Base-by-base conservation (phyloP, 2,888 invertebrate genomes). In the Scelioninae gen. 1 region DNA sequence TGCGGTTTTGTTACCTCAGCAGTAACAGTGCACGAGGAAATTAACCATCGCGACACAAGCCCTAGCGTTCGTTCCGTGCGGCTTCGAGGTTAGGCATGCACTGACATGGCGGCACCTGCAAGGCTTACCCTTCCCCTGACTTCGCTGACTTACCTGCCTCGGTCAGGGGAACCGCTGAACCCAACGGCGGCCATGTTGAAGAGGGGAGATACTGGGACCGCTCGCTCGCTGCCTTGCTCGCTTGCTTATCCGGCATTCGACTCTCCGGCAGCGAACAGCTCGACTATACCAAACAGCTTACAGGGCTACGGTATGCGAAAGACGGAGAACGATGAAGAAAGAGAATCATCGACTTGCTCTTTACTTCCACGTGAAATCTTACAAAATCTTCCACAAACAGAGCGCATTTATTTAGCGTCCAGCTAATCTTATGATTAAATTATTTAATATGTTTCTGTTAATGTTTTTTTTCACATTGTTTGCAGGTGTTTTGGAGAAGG, bases 91-190 rank as follows among this genome's bases (percentile, higher is more conserved):
- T 90, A 91, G 90, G 91, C 92, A 91, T 92, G 90, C 90, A 92
- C 92, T 92, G 92, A 92, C 92, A 92, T 92, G 92, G 92, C 92
- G 92, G 92, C 92, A 92, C 92, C 92, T 92, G 92, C 90, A 88
- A 88, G 88, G 87, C 88, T 87, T 89, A 89, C 89, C 90, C 90
- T 90, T 90, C 90, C 90, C 88, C 89, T 86, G 86, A 80, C 86
- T 86, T 84, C 86, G 81, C 76, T 82, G 86, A 85, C 87, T 86
- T 86, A 87, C 86, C 88, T 76, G 81, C 82, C 87, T 86, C 87
- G 86, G 86, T 87, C 87, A 87, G 86, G 86, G 87, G 87, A 86
- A 87, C 88, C 86, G 86, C 89, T 90, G 88, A 88, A 88, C 88
- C 88, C 88, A 86, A 86, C 88, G 88, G 90, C 91, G 89, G 92